phyloP scores from a whole-genome alignment of 2,113 vertebrate genomes.

The Bucco capensis region DNA sequence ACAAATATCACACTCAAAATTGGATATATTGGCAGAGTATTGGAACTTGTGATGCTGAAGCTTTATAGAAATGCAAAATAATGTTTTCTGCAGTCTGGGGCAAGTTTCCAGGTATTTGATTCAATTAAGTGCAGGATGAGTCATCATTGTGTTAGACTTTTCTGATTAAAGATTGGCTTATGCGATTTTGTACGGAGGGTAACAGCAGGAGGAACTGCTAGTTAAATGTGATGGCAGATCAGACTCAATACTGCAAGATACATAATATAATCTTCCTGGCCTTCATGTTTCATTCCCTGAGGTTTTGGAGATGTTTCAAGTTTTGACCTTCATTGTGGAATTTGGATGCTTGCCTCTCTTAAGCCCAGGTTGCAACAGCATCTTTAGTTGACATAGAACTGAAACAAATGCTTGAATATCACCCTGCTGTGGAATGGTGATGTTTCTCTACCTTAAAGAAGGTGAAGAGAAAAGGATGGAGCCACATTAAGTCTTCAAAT shows the following conservation, averaged over 20 bases:
- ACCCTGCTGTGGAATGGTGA: neutral
- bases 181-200: neutral
- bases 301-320: neutral
- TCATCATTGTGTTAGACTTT: neutral
- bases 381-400: neutral
- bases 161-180: neutral
- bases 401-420: neutral
- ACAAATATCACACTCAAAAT: neutral
- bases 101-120: neutral
- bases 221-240: neutral
- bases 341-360: neutral
- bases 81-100: neutral
- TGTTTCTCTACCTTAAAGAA: neutral
- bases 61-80: neutral
- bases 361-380: neutral
- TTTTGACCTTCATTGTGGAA: neutral
- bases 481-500: neutral
- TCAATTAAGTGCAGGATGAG: neutral
- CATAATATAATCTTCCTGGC: neutral
- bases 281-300: neutral
- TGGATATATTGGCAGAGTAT: neutral
- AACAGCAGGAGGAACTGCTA: neutral
- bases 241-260: neutral
- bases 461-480: neutral
- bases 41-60: neutral